These are phyloP conservation scores for Drosophila serrata DNA, from an alignment of 1,140 invertebrate species.

Conservation along the genomic window DNA sequence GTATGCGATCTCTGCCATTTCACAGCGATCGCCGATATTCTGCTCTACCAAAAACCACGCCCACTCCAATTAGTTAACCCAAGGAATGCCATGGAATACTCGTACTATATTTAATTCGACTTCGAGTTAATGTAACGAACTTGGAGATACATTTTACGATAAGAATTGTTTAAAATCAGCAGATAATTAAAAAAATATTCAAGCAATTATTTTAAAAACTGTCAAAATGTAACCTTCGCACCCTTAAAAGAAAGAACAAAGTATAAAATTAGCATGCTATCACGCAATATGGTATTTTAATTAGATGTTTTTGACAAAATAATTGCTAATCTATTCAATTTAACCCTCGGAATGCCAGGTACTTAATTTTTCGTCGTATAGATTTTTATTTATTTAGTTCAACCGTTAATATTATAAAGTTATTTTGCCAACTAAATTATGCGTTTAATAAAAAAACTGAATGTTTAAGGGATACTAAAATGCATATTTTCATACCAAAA, in stretches of 20 bases:
- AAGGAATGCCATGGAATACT: neutral
- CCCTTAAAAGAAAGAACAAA: neutral
- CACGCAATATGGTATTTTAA: neutral
- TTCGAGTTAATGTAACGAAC: neutral
- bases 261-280: neutral
- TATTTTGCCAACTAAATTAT: no score
- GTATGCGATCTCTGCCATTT: slow-evolving; percentile 60
- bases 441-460: no score
- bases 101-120: neutral
- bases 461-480: neutral
- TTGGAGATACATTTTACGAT: neutral
- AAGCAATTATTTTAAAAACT: neutral
- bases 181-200: neutral
- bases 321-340: neutral
- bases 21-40: slow-evolving; percentile 43
- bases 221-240: neutral
- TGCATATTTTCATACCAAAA: neutral
- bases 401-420: neutral
- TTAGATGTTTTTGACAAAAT: slow-evolving; percentile 9
- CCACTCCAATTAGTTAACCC: slow-evolving; percentile 55
- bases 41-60: slow-evolving; percentile 37
- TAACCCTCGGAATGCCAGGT: neutral
- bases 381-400: neutral
- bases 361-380: neutral
- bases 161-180: neutral